A percentile compares a stretch with the other conserved stretches of the same genome.
Conservation (phyloP, 2,888 invertebrate species). For the Hirtodrosophila duncani region DNA sequence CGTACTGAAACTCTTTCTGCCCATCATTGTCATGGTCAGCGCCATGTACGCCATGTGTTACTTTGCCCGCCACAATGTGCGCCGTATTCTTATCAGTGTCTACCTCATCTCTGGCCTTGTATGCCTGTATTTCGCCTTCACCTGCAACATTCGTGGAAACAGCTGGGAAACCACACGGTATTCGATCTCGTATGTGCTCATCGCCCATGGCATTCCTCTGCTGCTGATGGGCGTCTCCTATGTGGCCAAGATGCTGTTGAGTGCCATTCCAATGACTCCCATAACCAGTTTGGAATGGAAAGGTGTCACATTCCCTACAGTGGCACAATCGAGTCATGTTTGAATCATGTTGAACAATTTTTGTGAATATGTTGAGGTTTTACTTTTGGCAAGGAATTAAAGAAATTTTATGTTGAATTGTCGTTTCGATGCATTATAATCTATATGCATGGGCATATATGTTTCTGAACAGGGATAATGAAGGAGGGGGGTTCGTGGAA, state of each 20-base stretch:
- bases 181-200: conserved; percentile 93
- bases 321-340: no score
- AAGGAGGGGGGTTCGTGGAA: no score
- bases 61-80: conserved; percentile 47
- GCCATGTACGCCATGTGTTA: conserved; percentile 55
- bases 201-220: conserved; percentile 86
- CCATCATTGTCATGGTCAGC: conserved; percentile 82
- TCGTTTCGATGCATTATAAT: no score
- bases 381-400: no score
- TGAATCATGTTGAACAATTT: no score
- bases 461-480: no score
- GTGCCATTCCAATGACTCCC: conserved; percentile 33
- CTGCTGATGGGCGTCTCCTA: conserved; percentile 83
- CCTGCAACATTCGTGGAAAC: conserved; percentile 92
- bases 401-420: no score
- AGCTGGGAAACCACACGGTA: conserved; percentile 98
- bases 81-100: conserved; percentile 84
- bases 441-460: no score
- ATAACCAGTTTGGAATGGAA: no score
- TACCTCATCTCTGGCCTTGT: conserved; percentile 89
- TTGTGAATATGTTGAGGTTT: no score
- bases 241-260: conserved; percentile 80
- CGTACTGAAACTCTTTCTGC: conserved; percentile 90
- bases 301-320: no score
- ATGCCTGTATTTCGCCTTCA: conserved; percentile 90